phyloP scores from a whole-genome alignment of 2,888 invertebrate genomes.

The Polydrusus pterygomalis region DNA sequence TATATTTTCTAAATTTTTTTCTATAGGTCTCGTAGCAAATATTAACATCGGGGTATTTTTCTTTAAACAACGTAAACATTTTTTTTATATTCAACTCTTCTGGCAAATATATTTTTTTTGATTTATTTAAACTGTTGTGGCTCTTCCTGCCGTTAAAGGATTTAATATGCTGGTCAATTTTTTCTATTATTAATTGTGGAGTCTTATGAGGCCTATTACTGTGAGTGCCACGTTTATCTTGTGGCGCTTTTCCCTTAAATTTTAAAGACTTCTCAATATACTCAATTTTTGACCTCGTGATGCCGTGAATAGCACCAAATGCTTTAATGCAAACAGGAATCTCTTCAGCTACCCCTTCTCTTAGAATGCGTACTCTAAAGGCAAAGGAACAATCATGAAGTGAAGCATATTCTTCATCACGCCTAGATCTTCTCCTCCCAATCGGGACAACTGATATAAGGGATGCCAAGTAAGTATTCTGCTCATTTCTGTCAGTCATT shows the following conservation, averaged over 20 bases:
- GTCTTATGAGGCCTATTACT: conserved; percentile 1
- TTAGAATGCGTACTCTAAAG: conserved; percentile 8
- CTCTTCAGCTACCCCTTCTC: neutral
- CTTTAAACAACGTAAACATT: conserved; percentile 25
- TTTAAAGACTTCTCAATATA: conserved; percentile 25
- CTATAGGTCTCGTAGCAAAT: conserved; percentile 16
- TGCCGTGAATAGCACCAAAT: conserved; percentile 32
- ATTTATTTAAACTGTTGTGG: conserved; percentile 25
- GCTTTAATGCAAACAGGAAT: conserved; percentile 28
- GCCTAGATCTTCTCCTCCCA: neutral
- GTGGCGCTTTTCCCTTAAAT: neutral
- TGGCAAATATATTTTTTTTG: neutral
- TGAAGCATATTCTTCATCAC: conserved; percentile 28
- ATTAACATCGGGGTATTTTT: conserved; percentile 11
- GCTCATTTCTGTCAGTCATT: conserved; percentile 21
- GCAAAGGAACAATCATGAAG: conserved; percentile 11
- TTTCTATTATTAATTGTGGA: too few relatives aligned
- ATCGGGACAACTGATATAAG: conserved; percentile 26
- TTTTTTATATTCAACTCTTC: conserved; percentile 39
- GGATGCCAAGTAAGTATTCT: conserved; percentile 16
- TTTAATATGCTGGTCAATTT: conserved; percentile 20
- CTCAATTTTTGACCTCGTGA: conserved; percentile 18
- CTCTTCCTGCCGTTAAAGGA: conserved; percentile 23
- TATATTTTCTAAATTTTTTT: conserved; percentile 12
- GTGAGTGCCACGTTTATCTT: conserved; percentile 33